These are phyloP conservation scores for Caenorhabditis wallacei DNA, from an alignment of 2,888 invertebrate species.

Conservation along the genomic window DNA sequence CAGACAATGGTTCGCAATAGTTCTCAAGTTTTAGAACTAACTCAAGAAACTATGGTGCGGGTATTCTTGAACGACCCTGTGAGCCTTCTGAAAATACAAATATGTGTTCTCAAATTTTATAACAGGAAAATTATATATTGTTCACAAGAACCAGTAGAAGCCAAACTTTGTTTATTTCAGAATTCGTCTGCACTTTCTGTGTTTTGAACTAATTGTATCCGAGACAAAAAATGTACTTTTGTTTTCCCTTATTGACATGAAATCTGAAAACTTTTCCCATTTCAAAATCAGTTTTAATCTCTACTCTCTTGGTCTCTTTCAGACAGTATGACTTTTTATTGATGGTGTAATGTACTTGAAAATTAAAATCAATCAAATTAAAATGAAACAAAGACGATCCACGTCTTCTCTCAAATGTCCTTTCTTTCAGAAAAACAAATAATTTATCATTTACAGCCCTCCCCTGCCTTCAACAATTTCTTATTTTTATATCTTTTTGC, in stretches of 20 bases:
- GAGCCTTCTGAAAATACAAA: too few species aligned
- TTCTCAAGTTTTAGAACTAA: too few species aligned
- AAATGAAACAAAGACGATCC: slow-evolving; percentile 23
- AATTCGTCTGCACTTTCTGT: too few species aligned
- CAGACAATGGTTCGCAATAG: too few species aligned
- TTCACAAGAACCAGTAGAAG: too few species aligned
- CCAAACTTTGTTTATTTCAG: too few species aligned
- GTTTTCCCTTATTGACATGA: background rate
- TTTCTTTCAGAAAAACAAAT: slow-evolving; percentile 16
- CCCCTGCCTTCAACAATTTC: background rate
- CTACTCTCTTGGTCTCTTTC: background rate
- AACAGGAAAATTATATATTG: too few species aligned
- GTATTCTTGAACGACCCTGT: too few species aligned
- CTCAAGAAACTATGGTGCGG: too few species aligned
- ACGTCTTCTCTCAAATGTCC: background rate
- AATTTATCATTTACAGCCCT: slow-evolving; percentile 14
- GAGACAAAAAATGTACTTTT: background rate
- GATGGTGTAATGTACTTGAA: slow-evolving; percentile 23
- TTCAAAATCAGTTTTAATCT: background rate
- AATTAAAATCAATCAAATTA: slow-evolving; percentile 42
- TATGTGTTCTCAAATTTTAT: too few species aligned
- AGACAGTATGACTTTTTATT: slow-evolving; percentile 10
- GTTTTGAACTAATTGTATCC: too few species aligned
- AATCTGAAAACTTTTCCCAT: background rate
- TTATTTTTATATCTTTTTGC: too few species aligned